Evolutionary conservation across 2,113 vertebrate species (phyloP), one percentile per base, ranked within the genome.

Genomic region (Tyto alba): DNA sequence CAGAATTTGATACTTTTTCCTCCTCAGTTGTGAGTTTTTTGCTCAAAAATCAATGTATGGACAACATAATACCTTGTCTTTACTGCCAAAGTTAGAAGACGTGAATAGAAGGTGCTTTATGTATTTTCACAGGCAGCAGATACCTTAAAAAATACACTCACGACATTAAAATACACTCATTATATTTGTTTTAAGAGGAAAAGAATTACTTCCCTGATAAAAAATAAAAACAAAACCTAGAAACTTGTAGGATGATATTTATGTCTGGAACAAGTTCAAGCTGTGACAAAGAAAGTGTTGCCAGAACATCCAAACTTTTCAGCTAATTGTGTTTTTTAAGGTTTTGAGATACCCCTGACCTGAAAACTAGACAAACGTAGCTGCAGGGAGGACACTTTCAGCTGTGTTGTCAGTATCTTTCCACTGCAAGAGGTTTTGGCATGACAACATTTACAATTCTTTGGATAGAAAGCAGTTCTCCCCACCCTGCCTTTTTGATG

Each of bases 341-440:
- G 82, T 90, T 85, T 69, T 87, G 30, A 48, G 50, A 76, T 94
- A 68, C 32, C 47, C 18, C 43, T 96, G 82, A 84, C 69, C 87
- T 91, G 77, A 88, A 81, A 91, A 85, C 43, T 8, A 85, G 76
- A 80, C 74, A 50, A 88, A 91, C 0, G 0, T 92, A 88, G 74
- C 93, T 93, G 82, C 83, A 53, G 67, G 76, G 84, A 68, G n/a
- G 69, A 79, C 45, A n/a, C 71, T 93, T 89, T 75, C 74, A 89
- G 30, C 40, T 67, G 32, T 63, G 50, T 73, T 95, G 92, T 86
- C 85, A 74, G 72, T 86, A 59, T 76, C 80, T 95, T 96, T 93
- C 59, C 79, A 79, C 59, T 93, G 91, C 63, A 62, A 90, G 72
- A 86, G 63, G 18, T 87, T 91, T 91, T 91, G 92, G 78, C 53